Evolutionary conservation across 2,888 invertebrate species (phyloP), one percentile per base, ranked within the genome.

Genomic region (Spilarctia lutea): DNA sequence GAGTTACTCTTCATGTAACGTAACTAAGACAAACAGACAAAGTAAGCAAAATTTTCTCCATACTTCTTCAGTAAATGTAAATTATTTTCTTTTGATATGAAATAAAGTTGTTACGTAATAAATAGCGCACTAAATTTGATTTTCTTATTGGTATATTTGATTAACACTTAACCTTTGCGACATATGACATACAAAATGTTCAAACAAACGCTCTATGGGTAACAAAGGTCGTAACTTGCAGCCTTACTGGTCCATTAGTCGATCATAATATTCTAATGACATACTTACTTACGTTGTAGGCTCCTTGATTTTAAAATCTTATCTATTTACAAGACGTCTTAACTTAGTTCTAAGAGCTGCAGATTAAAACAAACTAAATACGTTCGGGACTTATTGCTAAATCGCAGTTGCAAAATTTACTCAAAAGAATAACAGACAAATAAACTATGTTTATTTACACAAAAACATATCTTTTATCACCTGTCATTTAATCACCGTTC

Each of bases 91-190:
- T 6, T 39, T 39, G 3, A 39, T 39, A 7, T 39, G 8, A 27
- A 67, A 67, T 45, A 45, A 45, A 45, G 45, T 67, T 42, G 30
- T 67, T 67, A 20, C 67, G 27, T 45, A 67, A 67, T 42, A 67
- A 39, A 27, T 16, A 67, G 8, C 45, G 4, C 45, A 45, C 18
- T 39, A 66, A 4, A 20, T 45, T 56, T 39, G 8, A 39, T 8
- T 56, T n/a, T n/a, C 3, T 24, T 56, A 10, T 56, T 10, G 8
- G 56, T 24, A 13, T 45, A 45, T 42, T 42, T 42, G 4, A 35
- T 35, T 3, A 35, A 35, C 35, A 35, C 35, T 35, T 42, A 42
- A 45, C 13, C 16, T 45, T 45, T 16, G 16, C 45, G 13, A 35
- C 35, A 35, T 35, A 39, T 39, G 39, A 39, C 39, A 7, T 35